Percentiles rank a stretch among this genome's conserved stretches.
Conservation (phyloP, 2,888 invertebrate genomes). For the Cosmia pyralina region DNA sequence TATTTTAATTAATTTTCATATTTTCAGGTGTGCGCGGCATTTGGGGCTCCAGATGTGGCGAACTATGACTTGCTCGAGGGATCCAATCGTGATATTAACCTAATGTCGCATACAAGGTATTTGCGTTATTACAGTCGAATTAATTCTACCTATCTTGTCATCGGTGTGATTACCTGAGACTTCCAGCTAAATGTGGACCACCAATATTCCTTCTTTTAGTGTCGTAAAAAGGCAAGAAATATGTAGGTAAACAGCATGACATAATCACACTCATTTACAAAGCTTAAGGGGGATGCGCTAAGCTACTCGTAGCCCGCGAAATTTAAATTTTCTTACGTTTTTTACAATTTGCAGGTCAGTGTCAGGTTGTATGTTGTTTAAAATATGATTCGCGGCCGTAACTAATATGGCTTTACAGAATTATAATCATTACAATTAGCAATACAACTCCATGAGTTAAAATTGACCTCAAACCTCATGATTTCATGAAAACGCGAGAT, state of each 20-base stretch:
- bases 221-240: background rate
- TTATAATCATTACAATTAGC: too few relatives aligned
- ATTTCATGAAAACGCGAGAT: too few relatives aligned
- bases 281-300: too few relatives aligned
- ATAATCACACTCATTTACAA: background rate
- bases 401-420: too few relatives aligned
- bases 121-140: background rate
- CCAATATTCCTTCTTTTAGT: background rate
- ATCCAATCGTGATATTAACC: conserved; percentile 67
- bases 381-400: too few relatives aligned
- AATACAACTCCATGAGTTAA: too few relatives aligned
- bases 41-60: conserved; percentile 66
- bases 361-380: too few relatives aligned
- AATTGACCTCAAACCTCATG: too few relatives aligned
- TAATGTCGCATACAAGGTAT: conserved; percentile 61
- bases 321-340: too few relatives aligned
- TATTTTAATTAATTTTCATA: background rate
- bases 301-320: too few relatives aligned
- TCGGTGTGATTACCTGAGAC: background rate
- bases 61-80: conserved; percentile 64
- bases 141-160: background rate
- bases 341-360: too few relatives aligned
- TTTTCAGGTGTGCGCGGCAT: conserved; percentile 69
- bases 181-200: background rate
- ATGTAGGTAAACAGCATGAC: background rate